A percentile compares a stretch with the other conserved stretches of the same genome.
Conservation (phyloP, 2,113 vertebrate genomes). For the Leuciscus idus region DNA sequence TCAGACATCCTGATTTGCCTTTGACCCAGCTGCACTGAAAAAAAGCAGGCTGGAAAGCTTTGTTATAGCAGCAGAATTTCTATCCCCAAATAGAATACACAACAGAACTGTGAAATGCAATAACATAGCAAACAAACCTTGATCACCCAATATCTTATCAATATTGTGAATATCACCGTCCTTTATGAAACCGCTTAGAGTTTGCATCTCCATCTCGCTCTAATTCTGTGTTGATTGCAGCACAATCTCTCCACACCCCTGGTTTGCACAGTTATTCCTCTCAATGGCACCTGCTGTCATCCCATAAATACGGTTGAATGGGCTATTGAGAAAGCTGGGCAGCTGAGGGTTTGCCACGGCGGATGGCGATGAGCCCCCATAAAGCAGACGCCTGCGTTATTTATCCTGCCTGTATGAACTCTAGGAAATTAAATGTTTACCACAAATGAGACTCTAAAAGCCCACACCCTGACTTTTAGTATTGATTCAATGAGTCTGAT, state of each 20-base stretch:
- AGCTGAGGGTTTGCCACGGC: slow-evolving; percentile 51
- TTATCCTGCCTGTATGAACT: slow-evolving; percentile 62
- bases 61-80: background rate
- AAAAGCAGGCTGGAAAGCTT: background rate
- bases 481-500: slow-evolving; percentile 75
- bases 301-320: slow-evolving; percentile 66
- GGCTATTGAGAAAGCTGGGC: slow-evolving; percentile 62
- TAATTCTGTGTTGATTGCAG: slow-evolving; percentile 37
- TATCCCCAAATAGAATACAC: background rate
- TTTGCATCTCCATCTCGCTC: background rate
- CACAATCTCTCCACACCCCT: slow-evolving; percentile 32
- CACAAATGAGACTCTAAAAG: slow-evolving; percentile 71
- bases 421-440: slow-evolving; percentile 75
- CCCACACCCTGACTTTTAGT: slow-evolving; percentile 69
- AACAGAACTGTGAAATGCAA: background rate
- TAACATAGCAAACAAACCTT: slow-evolving; percentile 33
- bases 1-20: background rate
- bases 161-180: background rate
- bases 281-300: slow-evolving; percentile 69
- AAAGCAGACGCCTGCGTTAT: slow-evolving; percentile 60
- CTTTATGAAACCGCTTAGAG: background rate
- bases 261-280: slow-evolving; percentile 55
- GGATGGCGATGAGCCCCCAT: slow-evolving; percentile 59
- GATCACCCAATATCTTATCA: background rate
- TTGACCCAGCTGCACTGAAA: background rate